Conservation (phyloP, 2,888 invertebrate genomes). For the Drosophila conformis region DNA sequence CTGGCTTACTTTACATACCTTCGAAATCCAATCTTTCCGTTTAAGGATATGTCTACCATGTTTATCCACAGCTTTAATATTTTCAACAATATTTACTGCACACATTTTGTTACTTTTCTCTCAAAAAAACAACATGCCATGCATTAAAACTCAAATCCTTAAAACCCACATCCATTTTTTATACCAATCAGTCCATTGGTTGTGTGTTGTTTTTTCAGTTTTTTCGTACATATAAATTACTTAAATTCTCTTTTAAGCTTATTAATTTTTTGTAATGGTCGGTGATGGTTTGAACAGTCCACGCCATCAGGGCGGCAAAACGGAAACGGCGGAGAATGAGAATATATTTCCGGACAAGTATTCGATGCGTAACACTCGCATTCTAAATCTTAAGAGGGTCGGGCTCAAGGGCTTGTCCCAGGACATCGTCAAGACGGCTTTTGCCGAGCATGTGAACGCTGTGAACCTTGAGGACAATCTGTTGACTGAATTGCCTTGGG, state of each 20-base stretch:
- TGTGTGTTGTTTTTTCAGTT: neutral
- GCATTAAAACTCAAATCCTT: neutral
- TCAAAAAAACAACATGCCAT: neutral
- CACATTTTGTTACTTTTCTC: neutral
- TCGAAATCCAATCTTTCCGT: neutral
- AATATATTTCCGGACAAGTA: constrained; percentile 59
- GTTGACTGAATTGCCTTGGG: constrained; percentile 42
- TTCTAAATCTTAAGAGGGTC: constrained; percentile 12
- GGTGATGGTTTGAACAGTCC: constrained; percentile 68
- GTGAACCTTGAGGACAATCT: constrained; percentile 54
- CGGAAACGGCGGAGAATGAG: fast-evolving
- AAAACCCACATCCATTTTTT: neutral
- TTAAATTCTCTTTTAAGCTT: neutral
- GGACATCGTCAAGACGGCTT: constrained; percentile 49
- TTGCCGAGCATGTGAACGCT: constrained; percentile 50
- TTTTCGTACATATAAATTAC: neutral
- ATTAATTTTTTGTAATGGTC: constrained; percentile 33
- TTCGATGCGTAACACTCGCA: constrained; percentile 55
- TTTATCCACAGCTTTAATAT: neutral
- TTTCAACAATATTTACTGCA: neutral
- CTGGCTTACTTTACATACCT: neutral
- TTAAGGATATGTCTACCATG: neutral
- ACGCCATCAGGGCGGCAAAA: constrained; percentile 49
- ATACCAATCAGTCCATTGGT: neutral
- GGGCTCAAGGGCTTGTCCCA: constrained; percentile 42